Evolutionary conservation across 2,113 vertebrate genomes (phyloP).

Genomic region (Sterna hirundo): DNA sequence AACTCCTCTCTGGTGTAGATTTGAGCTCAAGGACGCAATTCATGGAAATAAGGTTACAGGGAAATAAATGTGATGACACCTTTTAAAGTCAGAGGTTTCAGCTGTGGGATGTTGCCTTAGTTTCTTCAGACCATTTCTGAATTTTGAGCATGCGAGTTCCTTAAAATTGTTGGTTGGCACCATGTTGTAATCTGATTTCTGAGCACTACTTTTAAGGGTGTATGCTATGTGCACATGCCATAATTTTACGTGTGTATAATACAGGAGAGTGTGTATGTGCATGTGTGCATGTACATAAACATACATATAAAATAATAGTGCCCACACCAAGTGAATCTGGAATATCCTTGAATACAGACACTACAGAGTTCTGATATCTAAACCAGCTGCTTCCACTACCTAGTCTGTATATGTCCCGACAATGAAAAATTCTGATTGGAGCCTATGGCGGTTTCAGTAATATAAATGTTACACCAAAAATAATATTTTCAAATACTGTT

Average conservation of each 20-base stretch:
- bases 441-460: background rate
- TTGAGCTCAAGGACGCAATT: background rate
- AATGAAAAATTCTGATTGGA: background rate
- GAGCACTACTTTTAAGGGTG: background rate
- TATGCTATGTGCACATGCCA: background rate
- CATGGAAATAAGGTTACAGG: background rate
- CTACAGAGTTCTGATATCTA: background rate
- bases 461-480: background rate
- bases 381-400: background rate
- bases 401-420: background rate
- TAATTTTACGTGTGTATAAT: background rate
- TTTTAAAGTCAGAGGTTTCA: background rate
- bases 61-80: background rate
- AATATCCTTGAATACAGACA: background rate
- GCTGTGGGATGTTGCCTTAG: background rate
- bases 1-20: background rate
- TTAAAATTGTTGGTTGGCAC: background rate
- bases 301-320: background rate
- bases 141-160: background rate
- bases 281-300: background rate
- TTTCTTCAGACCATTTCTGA: background rate
- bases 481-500: background rate
- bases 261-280: background rate
- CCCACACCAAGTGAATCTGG: background rate
- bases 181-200: background rate